Conservation (phyloP, 2,888 invertebrate species). For the Nezara viridula region DNA sequence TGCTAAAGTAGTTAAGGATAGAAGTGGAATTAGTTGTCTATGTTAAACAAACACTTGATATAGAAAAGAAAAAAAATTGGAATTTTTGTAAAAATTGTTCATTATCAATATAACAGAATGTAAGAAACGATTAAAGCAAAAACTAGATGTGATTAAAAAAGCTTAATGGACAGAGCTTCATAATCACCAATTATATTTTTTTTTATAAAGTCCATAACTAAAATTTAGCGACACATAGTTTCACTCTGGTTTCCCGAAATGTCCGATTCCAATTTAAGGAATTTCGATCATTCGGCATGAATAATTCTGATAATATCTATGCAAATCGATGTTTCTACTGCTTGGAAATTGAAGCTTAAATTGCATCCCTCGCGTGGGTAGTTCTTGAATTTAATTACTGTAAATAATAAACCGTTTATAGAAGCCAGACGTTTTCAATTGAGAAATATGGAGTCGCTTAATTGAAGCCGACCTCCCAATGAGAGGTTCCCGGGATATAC, state of each 20-base stretch:
- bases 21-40: too few relatives aligned
- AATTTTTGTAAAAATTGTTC: too few relatives aligned
- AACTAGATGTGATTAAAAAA: too few relatives aligned
- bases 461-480: slow-evolving; percentile 12
- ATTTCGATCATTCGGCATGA: neutral
- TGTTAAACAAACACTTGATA: too few relatives aligned
- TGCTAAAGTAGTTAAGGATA: too few relatives aligned
- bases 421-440: neutral
- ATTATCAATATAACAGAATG: too few relatives aligned
- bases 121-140: too few relatives aligned
- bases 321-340: slow-evolving; percentile 18
- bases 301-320: slow-evolving; percentile 13
- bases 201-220: too few relatives aligned
- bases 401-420: slow-evolving; percentile 17
- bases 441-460: neutral
- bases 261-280: neutral
- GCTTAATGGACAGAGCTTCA: too few relatives aligned
- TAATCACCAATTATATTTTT: too few relatives aligned
- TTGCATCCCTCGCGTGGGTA: neutral
- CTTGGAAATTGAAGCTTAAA: slow-evolving; percentile 5
- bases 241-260: neutral
- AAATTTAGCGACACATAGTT: neutral
- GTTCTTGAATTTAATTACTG: slow-evolving; percentile 27
- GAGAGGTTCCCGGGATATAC: neutral
- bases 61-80: too few relatives aligned